phyloP scores from a whole-genome alignment of 2,113 vertebrate species.

The Leiothrix lutea region DNA sequence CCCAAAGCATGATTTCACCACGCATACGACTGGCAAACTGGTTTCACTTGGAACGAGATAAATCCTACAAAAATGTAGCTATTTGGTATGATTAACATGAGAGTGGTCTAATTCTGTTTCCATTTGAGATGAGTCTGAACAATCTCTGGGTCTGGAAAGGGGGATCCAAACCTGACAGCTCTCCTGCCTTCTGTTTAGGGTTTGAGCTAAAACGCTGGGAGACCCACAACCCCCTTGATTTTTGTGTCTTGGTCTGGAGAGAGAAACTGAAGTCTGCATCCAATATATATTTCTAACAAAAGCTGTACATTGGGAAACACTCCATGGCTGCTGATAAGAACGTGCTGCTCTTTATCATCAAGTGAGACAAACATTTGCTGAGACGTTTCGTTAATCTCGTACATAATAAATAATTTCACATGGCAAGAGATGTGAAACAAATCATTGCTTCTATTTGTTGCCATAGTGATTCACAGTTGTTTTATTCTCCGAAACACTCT shows the following conservation, averaged over 20 bases:
- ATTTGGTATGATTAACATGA: not conserved
- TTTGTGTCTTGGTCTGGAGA: not conserved
- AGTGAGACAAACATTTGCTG: not conserved
- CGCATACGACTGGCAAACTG: not conserved
- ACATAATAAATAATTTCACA: not conserved
- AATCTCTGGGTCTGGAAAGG: not conserved
- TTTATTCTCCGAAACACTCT: conserved; percentile 19
- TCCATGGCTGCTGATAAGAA: not conserved
- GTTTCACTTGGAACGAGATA: not conserved
- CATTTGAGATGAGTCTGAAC: not conserved
- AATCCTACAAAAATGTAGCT: not conserved
- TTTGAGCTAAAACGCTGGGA: not conserved
- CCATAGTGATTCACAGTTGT: not conserved
- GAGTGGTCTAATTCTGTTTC: not conserved
- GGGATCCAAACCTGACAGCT: not conserved
- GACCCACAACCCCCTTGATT: not conserved
- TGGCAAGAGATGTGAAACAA: not conserved
- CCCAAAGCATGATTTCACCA: not conserved
- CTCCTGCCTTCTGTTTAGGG: not conserved
- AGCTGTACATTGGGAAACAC: not conserved
- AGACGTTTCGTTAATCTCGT: not conserved
- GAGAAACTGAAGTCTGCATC: not conserved
- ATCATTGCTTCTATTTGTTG: not conserved
- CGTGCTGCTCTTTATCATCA: not conserved
- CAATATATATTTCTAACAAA: not conserved